Conservation (phyloP, 2,113 vertebrate genomes). For the Anser cygnoides region DNA sequence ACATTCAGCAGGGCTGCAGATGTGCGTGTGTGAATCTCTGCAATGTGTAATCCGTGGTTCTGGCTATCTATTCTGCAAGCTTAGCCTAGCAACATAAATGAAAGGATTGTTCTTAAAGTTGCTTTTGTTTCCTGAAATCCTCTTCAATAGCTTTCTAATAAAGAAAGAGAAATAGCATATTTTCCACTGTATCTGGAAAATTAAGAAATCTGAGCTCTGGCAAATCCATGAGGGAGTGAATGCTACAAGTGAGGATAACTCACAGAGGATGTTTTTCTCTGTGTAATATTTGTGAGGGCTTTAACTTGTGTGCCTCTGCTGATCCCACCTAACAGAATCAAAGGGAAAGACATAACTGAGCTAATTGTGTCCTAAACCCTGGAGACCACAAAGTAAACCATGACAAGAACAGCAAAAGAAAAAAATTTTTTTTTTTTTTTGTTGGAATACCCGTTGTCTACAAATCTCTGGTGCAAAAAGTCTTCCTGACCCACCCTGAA, state of each 20-base stretch:
- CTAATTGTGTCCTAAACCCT: not conserved
- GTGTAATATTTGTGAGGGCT: not conserved
- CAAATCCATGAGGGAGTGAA: not conserved
- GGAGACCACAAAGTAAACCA: not conserved
- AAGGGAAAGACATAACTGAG: not conserved
- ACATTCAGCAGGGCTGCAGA: accelerated
- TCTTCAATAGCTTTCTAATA: not conserved
- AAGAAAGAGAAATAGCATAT: not conserved
- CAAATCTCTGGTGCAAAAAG: not conserved
- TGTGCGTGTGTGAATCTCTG: not conserved
- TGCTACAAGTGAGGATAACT: not conserved
- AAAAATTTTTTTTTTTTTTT: not conserved
- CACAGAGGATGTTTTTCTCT: not conserved
- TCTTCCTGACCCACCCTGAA: accelerated
- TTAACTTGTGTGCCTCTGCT: not conserved
- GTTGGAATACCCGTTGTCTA: not conserved
- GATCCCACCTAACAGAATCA: not conserved
- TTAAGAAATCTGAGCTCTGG: not conserved
- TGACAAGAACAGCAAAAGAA: not conserved
- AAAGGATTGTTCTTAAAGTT: not conserved
- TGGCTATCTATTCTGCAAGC: not conserved
- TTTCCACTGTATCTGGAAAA: not conserved
- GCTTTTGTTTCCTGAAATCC: not conserved
- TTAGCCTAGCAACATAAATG: accelerated
- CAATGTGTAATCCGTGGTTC: not conserved